Conservation (phyloP, 2,113 vertebrate species). For the Stigmatopora nigra region DNA sequence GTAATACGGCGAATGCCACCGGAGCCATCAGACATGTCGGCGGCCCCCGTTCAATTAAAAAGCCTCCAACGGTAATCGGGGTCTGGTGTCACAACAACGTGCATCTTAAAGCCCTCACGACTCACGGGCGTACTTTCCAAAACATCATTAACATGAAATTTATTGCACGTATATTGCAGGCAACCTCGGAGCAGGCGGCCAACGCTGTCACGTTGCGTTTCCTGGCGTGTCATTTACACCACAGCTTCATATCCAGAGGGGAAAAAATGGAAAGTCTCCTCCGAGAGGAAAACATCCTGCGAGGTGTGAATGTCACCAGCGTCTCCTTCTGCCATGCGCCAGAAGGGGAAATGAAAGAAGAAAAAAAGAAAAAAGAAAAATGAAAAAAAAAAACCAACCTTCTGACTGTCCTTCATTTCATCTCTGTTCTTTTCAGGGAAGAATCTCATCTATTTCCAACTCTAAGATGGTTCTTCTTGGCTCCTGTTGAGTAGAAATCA, state of each 20-base stretch:
- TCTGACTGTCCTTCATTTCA: slow-evolving; percentile 42
- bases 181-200: slow-evolving; percentile 33
- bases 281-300: slow-evolving; percentile 22
- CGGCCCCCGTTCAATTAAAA: neutral
- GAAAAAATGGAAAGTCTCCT: slow-evolving; percentile 40
- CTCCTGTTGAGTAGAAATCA: slow-evolving; percentile 27
- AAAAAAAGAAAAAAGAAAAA: slow-evolving; percentile 25
- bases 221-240: slow-evolving; percentile 53
- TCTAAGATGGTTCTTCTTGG: slow-evolving; percentile 33
- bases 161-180: neutral
- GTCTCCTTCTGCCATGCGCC: slow-evolving; percentile 29
- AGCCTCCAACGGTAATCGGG: neutral
- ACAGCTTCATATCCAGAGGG: slow-evolving; percentile 26
- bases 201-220: slow-evolving; percentile 74
- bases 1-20: neutral
- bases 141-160: slow-evolving; percentile 1
- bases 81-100: neutral
- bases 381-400: slow-evolving; percentile 28
- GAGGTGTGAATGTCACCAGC: slow-evolving; percentile 30
- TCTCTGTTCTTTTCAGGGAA: slow-evolving; percentile 47
- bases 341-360: neutral
- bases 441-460: slow-evolving; percentile 39
- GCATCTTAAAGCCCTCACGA: neutral
- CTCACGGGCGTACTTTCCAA: slow-evolving; percentile 5
- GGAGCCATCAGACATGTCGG: neutral